Evolutionary conservation across 2,797 vertebrate genomes (phyloP).

Genomic region (Borostomias antarcticus): DNA sequence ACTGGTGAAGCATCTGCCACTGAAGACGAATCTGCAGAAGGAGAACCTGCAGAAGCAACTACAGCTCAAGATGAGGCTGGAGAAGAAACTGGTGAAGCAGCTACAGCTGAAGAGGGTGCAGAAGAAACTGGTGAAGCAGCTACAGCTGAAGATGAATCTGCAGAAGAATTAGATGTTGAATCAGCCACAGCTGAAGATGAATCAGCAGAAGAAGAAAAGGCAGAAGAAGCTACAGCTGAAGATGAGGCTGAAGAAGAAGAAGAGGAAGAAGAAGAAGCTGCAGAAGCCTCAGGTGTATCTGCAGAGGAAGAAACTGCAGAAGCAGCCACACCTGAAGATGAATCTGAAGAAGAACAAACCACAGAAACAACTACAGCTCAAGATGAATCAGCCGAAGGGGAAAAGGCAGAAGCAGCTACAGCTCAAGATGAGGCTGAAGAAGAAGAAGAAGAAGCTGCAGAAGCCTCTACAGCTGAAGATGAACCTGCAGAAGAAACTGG

Average conservation of each 20-base stretch:
- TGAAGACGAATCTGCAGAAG: neutral
- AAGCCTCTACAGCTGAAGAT: constrained; percentile 25
- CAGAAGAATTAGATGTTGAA: constrained; percentile 9
- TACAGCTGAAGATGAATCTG: neutral
- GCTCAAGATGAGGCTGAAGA: constrained; percentile 16
- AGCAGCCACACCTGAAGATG: constrained; percentile 28
- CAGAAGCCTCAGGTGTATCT: constrained; percentile 20
- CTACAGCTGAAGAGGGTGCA: constrained; percentile 26
- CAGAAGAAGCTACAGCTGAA: constrained; percentile 8
- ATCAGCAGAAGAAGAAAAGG: constrained; percentile 24
- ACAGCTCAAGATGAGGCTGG: constrained; percentile 28
- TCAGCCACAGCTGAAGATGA: constrained; percentile 29
- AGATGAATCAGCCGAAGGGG: constrained; percentile 11
- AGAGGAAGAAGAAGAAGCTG: constrained; percentile 5
- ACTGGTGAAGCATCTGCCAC: constrained; percentile 6
- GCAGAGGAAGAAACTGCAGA: constrained; percentile 28
- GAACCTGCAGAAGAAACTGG: constrained; percentile 14
- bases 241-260: constrained; percentile 15
- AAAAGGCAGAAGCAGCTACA: neutral
- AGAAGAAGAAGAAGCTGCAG: constrained; percentile 17
- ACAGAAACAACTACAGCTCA: neutral
- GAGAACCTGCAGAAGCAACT: neutral
- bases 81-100: constrained; percentile 4
- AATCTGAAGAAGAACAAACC: constrained; percentile 10
- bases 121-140: constrained; percentile 5